Percentiles rank a stretch among this genome's conserved stretches.
phyloP scores from a whole-genome alignment of 2,113 vertebrate species.

The Zosterops lateralis region DNA sequence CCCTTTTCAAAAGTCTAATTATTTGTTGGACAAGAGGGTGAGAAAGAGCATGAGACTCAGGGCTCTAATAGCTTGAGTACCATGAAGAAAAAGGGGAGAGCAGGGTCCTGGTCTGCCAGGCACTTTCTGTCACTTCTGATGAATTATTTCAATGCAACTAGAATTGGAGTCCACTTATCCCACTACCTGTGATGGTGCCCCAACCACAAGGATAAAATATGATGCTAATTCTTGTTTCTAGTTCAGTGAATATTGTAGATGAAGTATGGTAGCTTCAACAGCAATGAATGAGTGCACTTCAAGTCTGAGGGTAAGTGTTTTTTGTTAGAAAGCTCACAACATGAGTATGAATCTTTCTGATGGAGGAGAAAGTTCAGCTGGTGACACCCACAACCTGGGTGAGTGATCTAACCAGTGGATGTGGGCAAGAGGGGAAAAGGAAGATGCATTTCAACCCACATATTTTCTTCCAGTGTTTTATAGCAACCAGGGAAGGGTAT shows the following conservation, averaged over 20 bases:
- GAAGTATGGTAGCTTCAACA: background rate
- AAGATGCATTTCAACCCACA: background rate
- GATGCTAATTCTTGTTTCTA: background rate
- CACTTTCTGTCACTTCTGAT: background rate
- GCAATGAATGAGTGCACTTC: background rate
- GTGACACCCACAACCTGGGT: conserved; percentile 21
- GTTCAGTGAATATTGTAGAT: background rate
- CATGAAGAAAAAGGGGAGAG: background rate
- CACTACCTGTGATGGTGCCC: background rate
- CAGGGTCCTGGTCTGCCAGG: background rate
- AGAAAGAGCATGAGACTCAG: background rate
- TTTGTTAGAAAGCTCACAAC: background rate
- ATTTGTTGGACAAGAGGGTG: background rate
- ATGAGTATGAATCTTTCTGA: background rate
- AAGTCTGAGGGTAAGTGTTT: background rate
- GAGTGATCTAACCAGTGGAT: background rate
- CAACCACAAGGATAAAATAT: background rate
- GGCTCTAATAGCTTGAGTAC: background rate
- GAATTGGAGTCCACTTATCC: background rate
- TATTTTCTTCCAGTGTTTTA: background rate
- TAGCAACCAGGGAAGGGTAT: background rate
- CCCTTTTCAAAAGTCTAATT: background rate
- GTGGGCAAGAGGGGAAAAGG: background rate
- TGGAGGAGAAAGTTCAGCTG: background rate
- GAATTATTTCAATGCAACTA: background rate